These are phyloP conservation scores for Caerostris extrusa DNA, from an alignment of 1,140 invertebrate genomes.

Conservation along the genomic window DNA sequence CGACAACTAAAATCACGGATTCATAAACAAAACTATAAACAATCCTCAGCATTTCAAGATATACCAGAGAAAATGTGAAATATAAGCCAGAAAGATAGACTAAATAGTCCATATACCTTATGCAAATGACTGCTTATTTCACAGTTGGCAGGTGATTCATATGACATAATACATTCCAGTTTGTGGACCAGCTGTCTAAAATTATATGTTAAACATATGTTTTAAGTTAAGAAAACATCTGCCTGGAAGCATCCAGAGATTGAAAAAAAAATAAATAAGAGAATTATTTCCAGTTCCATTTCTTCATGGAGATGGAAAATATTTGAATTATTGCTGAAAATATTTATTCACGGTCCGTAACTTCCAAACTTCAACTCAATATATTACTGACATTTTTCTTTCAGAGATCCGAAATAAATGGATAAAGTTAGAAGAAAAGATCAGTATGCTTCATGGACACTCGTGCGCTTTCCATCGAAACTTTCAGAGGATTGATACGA, in stretches of 20 bases:
- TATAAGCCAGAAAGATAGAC: too few species aligned
- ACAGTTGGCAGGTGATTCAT: too few species aligned
- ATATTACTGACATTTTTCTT: conserved; percentile 56
- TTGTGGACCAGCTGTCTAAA: not conserved
- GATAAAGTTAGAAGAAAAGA: conserved; percentile 34
- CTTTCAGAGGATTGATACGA: conserved; percentile 10
- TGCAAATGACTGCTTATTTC: too few species aligned
- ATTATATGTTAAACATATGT: not conserved
- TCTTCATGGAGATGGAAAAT: conserved; percentile 44
- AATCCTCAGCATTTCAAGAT: too few species aligned
- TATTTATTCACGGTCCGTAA: conserved; percentile 37
- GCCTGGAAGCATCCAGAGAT: too few species aligned
- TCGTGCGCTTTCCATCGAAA: not conserved
- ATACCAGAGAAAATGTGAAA: too few species aligned
- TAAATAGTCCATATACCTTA: too few species aligned
- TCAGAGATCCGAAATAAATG: conserved; percentile 32
- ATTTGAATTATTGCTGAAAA: conserved; percentile 46
- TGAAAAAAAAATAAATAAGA: not conserved
- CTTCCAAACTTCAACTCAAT: conserved; percentile 41
- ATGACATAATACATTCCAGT: not conserved
- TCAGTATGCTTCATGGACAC: not conserved
- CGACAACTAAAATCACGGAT: too few species aligned
- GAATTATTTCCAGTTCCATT: not conserved
- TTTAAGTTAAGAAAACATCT: not conserved
- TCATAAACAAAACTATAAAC: too few species aligned